Evolutionary conservation across 2,113 vertebrate genomes (phyloP).

Genomic region (Malurus melanocephalus): DNA sequence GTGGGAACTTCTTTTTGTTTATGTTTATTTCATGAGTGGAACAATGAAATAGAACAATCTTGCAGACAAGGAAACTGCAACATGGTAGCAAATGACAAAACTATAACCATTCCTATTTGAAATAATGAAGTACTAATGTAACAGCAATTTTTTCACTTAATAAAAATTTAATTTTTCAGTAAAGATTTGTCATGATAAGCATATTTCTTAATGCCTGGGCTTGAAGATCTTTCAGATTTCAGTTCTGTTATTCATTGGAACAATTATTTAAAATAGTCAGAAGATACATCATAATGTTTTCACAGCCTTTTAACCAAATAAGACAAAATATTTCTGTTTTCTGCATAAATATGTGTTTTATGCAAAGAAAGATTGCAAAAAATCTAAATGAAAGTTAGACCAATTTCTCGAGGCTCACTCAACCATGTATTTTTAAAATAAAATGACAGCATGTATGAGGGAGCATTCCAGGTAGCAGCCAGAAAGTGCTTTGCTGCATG

Average conservation of each 20-base stretch:
- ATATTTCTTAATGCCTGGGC: neutral
- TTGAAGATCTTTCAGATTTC: neutral
- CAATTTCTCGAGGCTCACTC: neutral
- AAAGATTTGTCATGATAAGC: neutral
- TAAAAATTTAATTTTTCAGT: conserved; percentile 54
- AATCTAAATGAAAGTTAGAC: neutral
- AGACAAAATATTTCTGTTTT: neutral
- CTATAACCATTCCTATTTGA: neutral
- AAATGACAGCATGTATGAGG: neutral
- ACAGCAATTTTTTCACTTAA: conserved; percentile 49
- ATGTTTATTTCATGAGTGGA: neutral
- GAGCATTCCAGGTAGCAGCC: neutral
- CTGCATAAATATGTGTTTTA: neutral
- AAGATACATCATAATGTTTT: neutral
- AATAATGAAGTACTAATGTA: conserved; percentile 26
- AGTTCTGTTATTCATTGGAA: neutral
- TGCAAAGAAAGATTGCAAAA: neutral
- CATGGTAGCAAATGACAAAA: neutral
- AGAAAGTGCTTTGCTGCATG: neutral
- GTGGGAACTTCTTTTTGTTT: neutral
- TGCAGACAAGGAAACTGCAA: neutral
- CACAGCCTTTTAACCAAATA: neutral
- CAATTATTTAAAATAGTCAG: neutral
- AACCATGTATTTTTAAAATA: neutral
- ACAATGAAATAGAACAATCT: neutral